phyloP scores from a whole-genome alignment of 2,888 invertebrate species.

The Portevinia maculata region DNA sequence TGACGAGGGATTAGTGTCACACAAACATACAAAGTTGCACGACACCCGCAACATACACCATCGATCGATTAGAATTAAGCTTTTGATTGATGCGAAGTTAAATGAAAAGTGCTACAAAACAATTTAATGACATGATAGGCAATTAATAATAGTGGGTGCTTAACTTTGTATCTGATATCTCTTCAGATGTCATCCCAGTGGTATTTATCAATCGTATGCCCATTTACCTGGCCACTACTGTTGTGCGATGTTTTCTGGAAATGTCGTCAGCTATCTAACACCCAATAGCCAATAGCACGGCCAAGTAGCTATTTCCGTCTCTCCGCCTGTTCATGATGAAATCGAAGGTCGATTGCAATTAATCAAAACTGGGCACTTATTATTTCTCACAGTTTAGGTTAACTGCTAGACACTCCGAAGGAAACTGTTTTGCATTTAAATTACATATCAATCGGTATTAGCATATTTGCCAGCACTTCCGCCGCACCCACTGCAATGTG shows the following conservation, averaged over 20 bases:
- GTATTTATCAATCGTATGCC: constrained; percentile 32
- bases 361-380: constrained; percentile 68
- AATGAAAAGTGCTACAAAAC: constrained; percentile 29
- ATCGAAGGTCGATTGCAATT: constrained; percentile 68
- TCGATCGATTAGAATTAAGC: constrained; percentile 47
- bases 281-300: constrained; percentile 9
- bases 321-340: constrained; percentile 50
- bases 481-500: constrained; percentile 65
- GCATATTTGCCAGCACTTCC: constrained; percentile 49
- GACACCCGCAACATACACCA: constrained; percentile 39
- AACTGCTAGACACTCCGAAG: constrained; percentile 23
- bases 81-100: constrained; percentile 46
- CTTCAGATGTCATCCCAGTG: neutral
- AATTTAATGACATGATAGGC: constrained; percentile 33
- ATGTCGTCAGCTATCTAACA: constrained; percentile 10
- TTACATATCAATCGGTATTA: constrained; percentile 61
- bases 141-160: constrained; percentile 30
- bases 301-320: constrained; percentile 44
- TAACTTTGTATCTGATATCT: constrained; percentile 25
- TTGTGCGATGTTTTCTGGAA: constrained; percentile 66
- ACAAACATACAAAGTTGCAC: constrained; percentile 22
- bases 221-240: constrained; percentile 7
- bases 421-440: constrained; percentile 69
- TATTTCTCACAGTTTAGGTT: constrained; percentile 55
- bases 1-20: constrained; percentile 50